Percentiles rank a stretch among this genome's conserved stretches.
Evolutionary conservation across 2,113 vertebrate species (phyloP).

Genomic region (Callopanchax toddi): DNA sequence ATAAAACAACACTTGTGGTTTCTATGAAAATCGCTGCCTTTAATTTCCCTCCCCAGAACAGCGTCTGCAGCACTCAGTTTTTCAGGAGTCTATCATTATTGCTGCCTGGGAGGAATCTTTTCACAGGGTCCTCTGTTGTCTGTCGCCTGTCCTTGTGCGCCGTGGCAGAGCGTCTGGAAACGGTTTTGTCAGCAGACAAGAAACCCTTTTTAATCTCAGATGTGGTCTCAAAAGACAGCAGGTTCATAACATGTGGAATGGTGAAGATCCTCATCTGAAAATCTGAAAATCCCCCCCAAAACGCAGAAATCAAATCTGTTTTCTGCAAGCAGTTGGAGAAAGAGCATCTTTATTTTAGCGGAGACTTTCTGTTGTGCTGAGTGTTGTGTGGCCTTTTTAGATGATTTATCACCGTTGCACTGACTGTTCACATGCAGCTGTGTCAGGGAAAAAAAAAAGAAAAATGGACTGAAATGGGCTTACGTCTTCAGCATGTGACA

Average conservation of each 20-base stretch:
- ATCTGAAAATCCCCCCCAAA: too few species aligned
- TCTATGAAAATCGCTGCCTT: conserved; percentile 55
- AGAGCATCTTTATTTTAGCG: conserved; percentile 25
- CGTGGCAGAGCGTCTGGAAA: conserved; percentile 41
- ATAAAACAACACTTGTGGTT: conserved; percentile 66
- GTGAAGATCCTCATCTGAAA: conserved; percentile 61
- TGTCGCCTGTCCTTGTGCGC: conserved; percentile 39
- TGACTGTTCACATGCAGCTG: conserved; percentile 34
- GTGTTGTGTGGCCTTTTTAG: conserved; percentile 35
- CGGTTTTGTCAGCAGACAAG: conserved; percentile 60
- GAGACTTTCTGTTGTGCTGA: conserved; percentile 26
- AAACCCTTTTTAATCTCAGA: conserved; percentile 75
- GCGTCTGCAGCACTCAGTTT: conserved; percentile 42
- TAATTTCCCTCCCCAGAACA: conserved; percentile 60
- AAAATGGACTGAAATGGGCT: conserved; percentile 31
- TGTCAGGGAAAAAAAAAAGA: conserved; percentile 19
- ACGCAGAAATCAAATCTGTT: conserved; percentile 68
- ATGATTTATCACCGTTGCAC: conserved; percentile 51
- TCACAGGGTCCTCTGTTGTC: conserved; percentile 50
- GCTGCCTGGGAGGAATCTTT: conserved; percentile 36
- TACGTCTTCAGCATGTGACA: conserved; percentile 35
- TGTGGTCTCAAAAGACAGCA: conserved; percentile 56
- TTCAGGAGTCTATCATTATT: conserved; percentile 54
- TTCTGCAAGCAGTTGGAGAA: conserved; percentile 40
- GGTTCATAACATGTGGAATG: conserved; percentile 65